phyloP scores from a whole-genome alignment of 1,140 invertebrate genomes.

The Drosophila lini region DNA sequence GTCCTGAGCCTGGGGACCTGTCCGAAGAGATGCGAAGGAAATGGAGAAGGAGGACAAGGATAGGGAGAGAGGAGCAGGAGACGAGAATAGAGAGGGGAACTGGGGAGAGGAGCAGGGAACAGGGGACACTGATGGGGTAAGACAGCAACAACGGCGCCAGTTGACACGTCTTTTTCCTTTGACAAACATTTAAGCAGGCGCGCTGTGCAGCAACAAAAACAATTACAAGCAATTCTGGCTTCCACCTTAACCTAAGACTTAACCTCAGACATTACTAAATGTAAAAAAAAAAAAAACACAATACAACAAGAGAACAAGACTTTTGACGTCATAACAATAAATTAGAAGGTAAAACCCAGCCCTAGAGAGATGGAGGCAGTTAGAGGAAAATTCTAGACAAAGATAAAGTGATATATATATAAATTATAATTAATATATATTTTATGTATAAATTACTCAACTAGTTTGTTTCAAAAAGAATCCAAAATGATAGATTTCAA shows the following conservation, averaged over 20 bases:
- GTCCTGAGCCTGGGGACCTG: slow-evolving; percentile 48
- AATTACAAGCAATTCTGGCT: slow-evolving; percentile 69
- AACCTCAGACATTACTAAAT: slow-evolving; percentile 20
- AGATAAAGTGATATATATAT: too few relatives aligned
- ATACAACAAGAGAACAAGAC: background rate
- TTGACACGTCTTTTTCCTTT: slow-evolving; percentile 72
- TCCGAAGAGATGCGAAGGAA: slow-evolving; percentile 6
- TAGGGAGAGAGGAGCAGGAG: background rate
- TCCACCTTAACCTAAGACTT: slow-evolving; percentile 48
- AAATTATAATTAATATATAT: background rate
- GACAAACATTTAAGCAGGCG: slow-evolving; percentile 75
- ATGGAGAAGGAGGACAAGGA: background rate
- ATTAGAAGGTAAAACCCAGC: slow-evolving; percentile 35
- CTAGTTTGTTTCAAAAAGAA: too few relatives aligned
- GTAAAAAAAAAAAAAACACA: background rate
- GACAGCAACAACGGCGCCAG: slow-evolving; percentile 54
- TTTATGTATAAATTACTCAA: background rate
- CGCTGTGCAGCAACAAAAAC: slow-evolving; percentile 53
- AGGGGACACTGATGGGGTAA: slow-evolving; percentile 1
- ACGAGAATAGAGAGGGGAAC: background rate
- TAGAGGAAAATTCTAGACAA: background rate
- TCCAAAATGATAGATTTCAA: too few relatives aligned
- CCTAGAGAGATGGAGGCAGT: too few relatives aligned
- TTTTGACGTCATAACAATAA: slow-evolving; percentile 74
- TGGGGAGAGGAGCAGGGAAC: background rate